Evolutionary conservation across 2,888 invertebrate genomes (phyloP).

Genomic region (Chironomus riparius): DNA sequence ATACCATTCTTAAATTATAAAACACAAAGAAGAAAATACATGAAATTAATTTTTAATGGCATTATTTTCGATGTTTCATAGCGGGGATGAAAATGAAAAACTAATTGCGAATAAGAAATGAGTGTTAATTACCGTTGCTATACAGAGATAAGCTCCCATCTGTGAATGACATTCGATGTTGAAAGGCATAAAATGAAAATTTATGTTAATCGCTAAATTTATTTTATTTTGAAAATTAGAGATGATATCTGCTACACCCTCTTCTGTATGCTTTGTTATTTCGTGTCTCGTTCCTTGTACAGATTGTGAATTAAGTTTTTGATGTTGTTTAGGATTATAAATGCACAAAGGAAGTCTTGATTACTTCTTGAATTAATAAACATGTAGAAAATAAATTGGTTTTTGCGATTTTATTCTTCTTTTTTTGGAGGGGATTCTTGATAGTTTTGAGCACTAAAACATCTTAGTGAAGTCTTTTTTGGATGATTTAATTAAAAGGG

Average conservation of each 20-base stretch:
- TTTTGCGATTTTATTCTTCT: too few species aligned
- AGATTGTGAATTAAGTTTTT: too few species aligned
- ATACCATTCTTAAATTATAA: conserved; percentile 75
- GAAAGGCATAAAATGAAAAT: conserved; percentile 1
- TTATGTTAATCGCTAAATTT: conserved; percentile 16
- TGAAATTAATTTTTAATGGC: conserved; percentile 12
- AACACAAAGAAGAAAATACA: conserved; percentile 32
- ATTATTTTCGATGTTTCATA: not conserved
- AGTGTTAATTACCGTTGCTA: conserved; percentile 34
- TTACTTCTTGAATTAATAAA: too few species aligned
- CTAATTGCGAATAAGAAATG: conserved; percentile 8
- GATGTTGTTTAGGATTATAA: too few species aligned
- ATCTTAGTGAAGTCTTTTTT: too few species aligned
- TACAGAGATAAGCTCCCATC: conserved; percentile 44
- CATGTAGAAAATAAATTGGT: too few species aligned
- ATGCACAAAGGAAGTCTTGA: too few species aligned
- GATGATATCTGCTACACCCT: not conserved
- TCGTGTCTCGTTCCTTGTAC: too few species aligned
- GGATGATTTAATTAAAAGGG: too few species aligned
- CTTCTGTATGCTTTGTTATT: too few species aligned
- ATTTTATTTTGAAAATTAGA: not conserved
- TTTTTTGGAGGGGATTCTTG: too few species aligned
- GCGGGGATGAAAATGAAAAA: not conserved
- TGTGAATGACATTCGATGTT: not conserved
- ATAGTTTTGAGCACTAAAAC: too few species aligned